Evolutionary conservation across 2,888 invertebrate species (phyloP).

Genomic region (Neoscelio sp.): DNA sequence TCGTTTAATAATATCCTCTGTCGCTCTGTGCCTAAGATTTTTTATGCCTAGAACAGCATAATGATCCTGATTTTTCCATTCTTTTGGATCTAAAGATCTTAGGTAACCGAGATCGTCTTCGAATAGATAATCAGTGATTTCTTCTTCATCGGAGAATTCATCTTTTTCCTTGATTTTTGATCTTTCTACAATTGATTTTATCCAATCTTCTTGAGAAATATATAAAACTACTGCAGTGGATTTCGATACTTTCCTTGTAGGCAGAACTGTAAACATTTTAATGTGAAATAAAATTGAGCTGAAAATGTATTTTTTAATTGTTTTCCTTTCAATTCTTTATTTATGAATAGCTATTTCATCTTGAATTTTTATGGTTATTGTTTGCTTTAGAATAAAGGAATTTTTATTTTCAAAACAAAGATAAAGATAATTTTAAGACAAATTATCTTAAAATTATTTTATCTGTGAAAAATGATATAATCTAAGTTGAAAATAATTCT

Average conservation of each 20-base stretch:
- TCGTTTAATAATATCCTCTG: constrained; percentile 96
- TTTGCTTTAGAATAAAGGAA: too few species aligned
- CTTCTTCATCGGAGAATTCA: constrained; percentile 77
- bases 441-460: too few species aligned
- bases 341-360: too few species aligned
- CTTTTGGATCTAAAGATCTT: constrained; percentile 95
- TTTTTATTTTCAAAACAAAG: too few species aligned
- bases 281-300: neutral
- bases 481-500: too few species aligned
- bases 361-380: too few species aligned
- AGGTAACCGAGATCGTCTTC: constrained; percentile 93
- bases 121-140: constrained; percentile 83
- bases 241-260: neutral
- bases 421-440: too few species aligned
- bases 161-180: constrained; percentile 45
- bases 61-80: constrained; percentile 99
- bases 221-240: constrained; percentile 76
- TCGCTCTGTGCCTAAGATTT: constrained; percentile 92
- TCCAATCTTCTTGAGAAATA: constrained; percentile 79
- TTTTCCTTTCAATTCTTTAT: too few species aligned
- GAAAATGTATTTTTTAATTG: too few species aligned
- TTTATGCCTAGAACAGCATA: constrained; percentile 97
- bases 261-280: constrained; percentile 7
- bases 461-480: too few species aligned
- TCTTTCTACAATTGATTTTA: constrained; percentile 78